A percentile compares a stretch with the other conserved stretches of the same genome.
phyloP scores from a whole-genome alignment of 2,888 invertebrate genomes.

The Didymodactylos carnosus region DNA sequence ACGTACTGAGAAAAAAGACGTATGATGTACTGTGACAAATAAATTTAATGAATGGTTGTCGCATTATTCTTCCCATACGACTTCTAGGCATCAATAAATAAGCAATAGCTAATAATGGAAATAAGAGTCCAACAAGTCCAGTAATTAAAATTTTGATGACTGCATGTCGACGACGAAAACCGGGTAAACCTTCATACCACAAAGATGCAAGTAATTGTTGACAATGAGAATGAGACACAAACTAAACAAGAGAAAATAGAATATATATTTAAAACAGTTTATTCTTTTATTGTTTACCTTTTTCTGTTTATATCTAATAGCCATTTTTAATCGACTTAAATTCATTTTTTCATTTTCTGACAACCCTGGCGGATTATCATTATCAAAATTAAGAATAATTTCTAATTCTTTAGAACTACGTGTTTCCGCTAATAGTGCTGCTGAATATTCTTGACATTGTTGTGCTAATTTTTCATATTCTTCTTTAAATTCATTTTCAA shows the following conservation, averaged over 20 bases:
- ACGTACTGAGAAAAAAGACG: conserved; percentile 85
- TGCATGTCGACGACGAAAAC: conserved; percentile 77
- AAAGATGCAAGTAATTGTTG: conserved; percentile 80
- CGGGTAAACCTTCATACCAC: conserved; percentile 89
- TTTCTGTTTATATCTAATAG: conserved; percentile 85
- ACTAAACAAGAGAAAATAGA: conserved; percentile 42
- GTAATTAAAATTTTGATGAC: conserved; percentile 74
- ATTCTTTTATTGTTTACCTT: conserved; percentile 46
- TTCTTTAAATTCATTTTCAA: conserved; percentile 86
- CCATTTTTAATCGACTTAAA: conserved; percentile 75
- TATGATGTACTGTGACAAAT: conserved; percentile 94
- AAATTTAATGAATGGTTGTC: conserved; percentile 97
- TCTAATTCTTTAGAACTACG: conserved; percentile 84
- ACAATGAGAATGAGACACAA: conserved; percentile 86
- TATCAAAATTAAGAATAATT: conserved; percentile 82
- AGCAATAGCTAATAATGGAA: conserved; percentile 73
- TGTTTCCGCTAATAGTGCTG: conserved; percentile 81
- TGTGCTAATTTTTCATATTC: conserved; percentile 47
- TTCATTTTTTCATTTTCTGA: conserved; percentile 54
- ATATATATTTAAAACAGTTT: background rate
- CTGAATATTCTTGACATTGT: conserved; percentile 67
- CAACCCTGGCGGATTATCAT: conserved; percentile 29
- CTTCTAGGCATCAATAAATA: conserved; percentile 84
- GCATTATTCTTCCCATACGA: conserved; percentile 65
- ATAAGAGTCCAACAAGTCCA: conserved; percentile 69